These are phyloP conservation scores for Erebia epiphron DNA, from an alignment of 2,888 invertebrate species.

Conservation along the genomic window DNA sequence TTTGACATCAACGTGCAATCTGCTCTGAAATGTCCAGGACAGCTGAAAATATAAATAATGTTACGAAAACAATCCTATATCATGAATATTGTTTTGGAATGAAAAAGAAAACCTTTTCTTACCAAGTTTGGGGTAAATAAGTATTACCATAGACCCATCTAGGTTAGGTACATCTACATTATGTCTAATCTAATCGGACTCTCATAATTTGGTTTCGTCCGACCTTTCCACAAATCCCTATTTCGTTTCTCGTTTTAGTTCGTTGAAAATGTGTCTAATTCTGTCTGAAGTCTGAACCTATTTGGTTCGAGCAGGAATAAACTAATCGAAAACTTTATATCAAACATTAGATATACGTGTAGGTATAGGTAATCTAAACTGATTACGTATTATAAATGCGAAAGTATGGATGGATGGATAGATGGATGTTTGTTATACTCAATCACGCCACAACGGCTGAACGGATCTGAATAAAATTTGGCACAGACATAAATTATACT, in stretches of 20 bases:
- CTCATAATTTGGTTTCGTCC: background rate
- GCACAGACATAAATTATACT: no score
- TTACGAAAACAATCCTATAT: constrained; percentile 11
- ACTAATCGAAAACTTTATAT: constrained; percentile 3
- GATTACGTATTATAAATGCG: no score
- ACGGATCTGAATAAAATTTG: no score
- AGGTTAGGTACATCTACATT: background rate
- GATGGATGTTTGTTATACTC: no score
- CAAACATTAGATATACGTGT: background rate
- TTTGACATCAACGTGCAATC: constrained; percentile 82
- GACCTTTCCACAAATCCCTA: background rate
- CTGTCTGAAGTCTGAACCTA: background rate
- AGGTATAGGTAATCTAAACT: no score
- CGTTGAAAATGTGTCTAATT: background rate
- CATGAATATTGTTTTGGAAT: constrained; percentile 1
- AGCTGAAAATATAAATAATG: constrained; percentile 67
- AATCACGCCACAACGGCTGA: no score
- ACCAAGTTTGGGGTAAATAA: background rate
- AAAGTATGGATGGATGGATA: no score
- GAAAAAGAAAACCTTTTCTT: constrained; percentile 8
- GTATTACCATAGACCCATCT: background rate
- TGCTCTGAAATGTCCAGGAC: constrained; percentile 84
- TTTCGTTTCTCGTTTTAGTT: background rate
- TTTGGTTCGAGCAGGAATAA: background rate
- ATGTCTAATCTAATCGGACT: background rate